These are phyloP conservation scores for Ichneumoninae sp. DNA, from an alignment of 2,888 invertebrate species.

Conservation along the genomic window DNA sequence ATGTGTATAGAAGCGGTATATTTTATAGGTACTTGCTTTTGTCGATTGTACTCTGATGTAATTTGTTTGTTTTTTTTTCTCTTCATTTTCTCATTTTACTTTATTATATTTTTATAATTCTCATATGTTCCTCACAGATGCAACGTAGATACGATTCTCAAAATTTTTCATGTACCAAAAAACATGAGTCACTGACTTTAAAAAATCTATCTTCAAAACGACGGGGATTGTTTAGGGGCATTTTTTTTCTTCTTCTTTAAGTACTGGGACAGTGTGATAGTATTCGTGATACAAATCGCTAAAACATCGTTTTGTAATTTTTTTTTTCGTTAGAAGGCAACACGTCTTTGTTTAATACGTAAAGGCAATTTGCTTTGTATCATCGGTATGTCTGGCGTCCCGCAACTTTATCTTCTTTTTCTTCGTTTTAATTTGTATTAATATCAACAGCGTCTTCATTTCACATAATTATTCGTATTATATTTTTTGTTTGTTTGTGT, in stretches of 20 bases:
- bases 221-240: conserved; percentile 64
- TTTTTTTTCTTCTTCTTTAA: conserved; percentile 71
- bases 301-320: conserved; percentile 63
- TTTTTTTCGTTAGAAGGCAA: conserved; percentile 82
- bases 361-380: conserved; percentile 84
- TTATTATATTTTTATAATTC: conserved; percentile 65
- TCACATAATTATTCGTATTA: conserved; percentile 56
- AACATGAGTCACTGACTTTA: conserved; percentile 69
- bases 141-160: conserved; percentile 70
- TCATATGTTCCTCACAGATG: conserved; percentile 54
- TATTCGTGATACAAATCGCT: conserved; percentile 70
- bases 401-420: conserved; percentile 71
- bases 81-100: conserved; percentile 13
- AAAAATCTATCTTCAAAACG: conserved; percentile 76
- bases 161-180: conserved; percentile 75
- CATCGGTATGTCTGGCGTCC: conserved; percentile 83
- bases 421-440: conserved; percentile 56
- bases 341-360: conserved; percentile 82
- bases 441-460: conserved; percentile 61
- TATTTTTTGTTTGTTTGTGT: conserved; percentile 64
- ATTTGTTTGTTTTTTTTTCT: conserved; percentile 46
- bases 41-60: conserved; percentile 81
- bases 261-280: conserved; percentile 81
- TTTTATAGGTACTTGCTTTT: conserved; percentile 81
- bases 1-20: conserved; percentile 80